Evolutionary conservation across 2,113 vertebrate species (phyloP), one percentile per base, ranked within the genome.

Genomic region (Xiphorhynchus elegans): DNA sequence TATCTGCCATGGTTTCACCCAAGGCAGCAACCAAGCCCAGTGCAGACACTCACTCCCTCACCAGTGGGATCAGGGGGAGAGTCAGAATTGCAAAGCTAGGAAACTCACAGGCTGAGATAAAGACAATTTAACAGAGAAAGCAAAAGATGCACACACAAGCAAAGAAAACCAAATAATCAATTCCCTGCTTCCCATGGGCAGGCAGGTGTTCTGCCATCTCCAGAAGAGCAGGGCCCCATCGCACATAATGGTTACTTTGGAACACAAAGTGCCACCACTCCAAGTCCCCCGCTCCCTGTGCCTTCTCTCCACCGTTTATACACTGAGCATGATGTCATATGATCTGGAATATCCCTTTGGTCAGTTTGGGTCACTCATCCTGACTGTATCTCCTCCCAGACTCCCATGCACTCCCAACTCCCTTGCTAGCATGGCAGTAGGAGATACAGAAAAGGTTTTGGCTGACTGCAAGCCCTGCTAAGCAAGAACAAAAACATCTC

Each of bases 231-330:
- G 11, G 29, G 12, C 13, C 20, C 29, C 35, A 55, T 13, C 55
- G 40, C 0, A 0, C 25, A 5, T 44, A 53, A 16, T 6, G 5
- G 25, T 11, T 17, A 31, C 47, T 62, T 62, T 55, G 40, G 25
- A 69, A 62, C 63, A 69, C 8, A 55, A 83, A 40, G 68, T 35
- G 24, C 5, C 19, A 35, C 62, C 24, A 21, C 3, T 47, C 9
- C 17, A 31, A 62, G 25, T n/a, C n/a, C 13, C 24, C 33, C 47
- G 7, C 17, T 9, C 28, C 10, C 8, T 67, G 29, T 83, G 37
- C 9, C 24, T 40, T 74, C 46, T 60, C 40, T 9, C 9, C 29
- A 4, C 25, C 17, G 20, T 62, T 69, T 8, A 31, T 47, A 62
- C 47, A 35, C 6, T 15, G 39, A 52, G 23, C 7, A n/a, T 29